These are phyloP conservation scores for Carassius carassius DNA, from an alignment of 2,113 vertebrate species.

Conservation along the genomic window DNA sequence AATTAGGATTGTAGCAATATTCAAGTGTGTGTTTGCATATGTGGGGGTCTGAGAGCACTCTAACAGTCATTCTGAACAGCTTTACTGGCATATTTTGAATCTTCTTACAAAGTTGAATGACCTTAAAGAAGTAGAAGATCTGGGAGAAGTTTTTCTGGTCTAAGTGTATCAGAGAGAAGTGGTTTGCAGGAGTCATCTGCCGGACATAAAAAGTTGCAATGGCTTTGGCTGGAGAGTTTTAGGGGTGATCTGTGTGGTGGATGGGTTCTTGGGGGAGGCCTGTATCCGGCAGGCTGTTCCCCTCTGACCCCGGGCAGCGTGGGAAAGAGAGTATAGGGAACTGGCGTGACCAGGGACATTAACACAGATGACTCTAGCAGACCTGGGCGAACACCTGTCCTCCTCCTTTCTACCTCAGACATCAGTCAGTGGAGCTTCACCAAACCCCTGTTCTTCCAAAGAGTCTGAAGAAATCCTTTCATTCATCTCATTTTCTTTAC, in stretches of 20 bases:
- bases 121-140: neutral
- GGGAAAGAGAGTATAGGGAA: constrained; percentile 71
- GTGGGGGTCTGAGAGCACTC: neutral
- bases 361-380: constrained; percentile 78
- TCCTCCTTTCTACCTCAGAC: constrained; percentile 44
- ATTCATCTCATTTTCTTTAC: constrained; percentile 36
- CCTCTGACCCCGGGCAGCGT: constrained; percentile 72
- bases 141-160: neutral
- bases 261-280: constrained; percentile 30
- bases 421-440: constrained; percentile 40
- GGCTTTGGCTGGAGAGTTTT: constrained; percentile 6
- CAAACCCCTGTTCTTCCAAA: constrained; percentile 16
- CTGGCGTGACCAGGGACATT: constrained; percentile 73
- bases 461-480: constrained; percentile 33
- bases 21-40: neutral
- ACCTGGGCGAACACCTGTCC: constrained; percentile 69
- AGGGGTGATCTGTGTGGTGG: constrained; percentile 18
- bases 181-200: neutral
- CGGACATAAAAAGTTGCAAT: neutral
- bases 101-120: neutral
- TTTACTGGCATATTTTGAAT: neutral
- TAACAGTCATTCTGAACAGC: no score
- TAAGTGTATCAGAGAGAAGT: neutral
- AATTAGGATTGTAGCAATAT: neutral
- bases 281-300: constrained; percentile 62